phyloP scores from a whole-genome alignment of 2,797 vertebrate genomes.

The Rhynchotus rufescens region DNA sequence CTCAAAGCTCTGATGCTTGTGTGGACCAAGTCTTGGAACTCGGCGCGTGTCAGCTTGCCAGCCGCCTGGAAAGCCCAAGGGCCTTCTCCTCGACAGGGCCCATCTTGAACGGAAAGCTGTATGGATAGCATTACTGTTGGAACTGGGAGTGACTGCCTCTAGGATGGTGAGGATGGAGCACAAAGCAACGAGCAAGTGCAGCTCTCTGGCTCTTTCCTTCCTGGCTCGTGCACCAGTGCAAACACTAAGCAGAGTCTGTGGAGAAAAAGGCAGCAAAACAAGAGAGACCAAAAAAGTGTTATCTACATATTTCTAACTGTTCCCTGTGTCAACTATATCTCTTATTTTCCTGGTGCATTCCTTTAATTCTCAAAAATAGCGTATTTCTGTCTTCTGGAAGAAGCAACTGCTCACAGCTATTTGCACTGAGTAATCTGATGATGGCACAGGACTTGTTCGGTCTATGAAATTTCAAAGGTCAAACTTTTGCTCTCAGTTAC shows the following conservation, averaged over 20 bases:
- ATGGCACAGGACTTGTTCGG: neutral
- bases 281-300: neutral
- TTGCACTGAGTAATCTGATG: neutral
- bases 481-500: slow-evolving; percentile 44
- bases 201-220: neutral
- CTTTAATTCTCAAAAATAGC: neutral
- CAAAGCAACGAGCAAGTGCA: neutral
- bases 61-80: neutral
- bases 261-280: neutral
- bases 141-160: neutral
- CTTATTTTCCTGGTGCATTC: neutral
- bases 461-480: neutral
- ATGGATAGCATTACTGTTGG: neutral
- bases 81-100: neutral
- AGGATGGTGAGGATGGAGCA: neutral
- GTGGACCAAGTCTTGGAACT: neutral
- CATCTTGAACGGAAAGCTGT: neutral
- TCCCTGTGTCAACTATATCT: neutral
- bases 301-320: neutral
- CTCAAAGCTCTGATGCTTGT: neutral
- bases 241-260: neutral
- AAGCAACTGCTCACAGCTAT: neutral
- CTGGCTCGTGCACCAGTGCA: neutral
- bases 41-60: neutral
- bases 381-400: slow-evolving; percentile 6